Base-by-base conservation (phyloP, 2,797 vertebrate genomes). In the Thaleichthys pacificus region DNA sequence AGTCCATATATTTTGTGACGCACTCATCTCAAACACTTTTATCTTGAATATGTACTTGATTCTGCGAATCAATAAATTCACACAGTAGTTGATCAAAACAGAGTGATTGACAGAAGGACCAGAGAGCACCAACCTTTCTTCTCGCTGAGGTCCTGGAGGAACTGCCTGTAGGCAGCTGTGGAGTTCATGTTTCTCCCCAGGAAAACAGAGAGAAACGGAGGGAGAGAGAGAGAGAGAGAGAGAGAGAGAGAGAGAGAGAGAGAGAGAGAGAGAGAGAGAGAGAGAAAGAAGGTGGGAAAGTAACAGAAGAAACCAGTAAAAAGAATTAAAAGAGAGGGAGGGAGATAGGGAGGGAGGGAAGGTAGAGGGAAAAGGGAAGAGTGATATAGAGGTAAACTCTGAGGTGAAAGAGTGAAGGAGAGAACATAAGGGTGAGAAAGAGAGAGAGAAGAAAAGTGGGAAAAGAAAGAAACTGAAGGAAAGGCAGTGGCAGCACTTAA, bases 101-200 rank as follows among this genome's bases (percentile, higher is more conserved):
- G 11, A 32, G 26, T 24, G 24, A 5, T 7, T 12, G 71, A 66
- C 8, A 35, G 47, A 74, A 9, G n/a, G 30, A 26, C 21, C 26
- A 49, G 38, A 49, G 38, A 21, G 1, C 66, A 93, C 93, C 75
- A 21, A 94, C 93, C 93, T 94, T 87, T 88, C 86, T 94, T 94
- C 80, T 92, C 86, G 83, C 90, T 92, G 47, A 94, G 86, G 9
- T 85, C 93, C 86, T 86, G 92, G 77, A 94, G 93, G 83, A 86
- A 94, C 86, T 91, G 93, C 61, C 84, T 85, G 87, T 94, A 94
- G 30, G 91, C 78, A 57, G 92, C 91, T 24, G 77, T 58, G 5
- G 92, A 69, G 67, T 80, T 93, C 93, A 94, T 94, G 76, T 80
- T 82, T 78, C 75, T 49, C 82, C 0, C 83, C 83, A 77, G 30